A percentile compares a stretch with the other conserved stretches of the same genome.
Evolutionary conservation across 1,140 invertebrate species (phyloP).

Genomic region (Polyergus mexicanus): DNA sequence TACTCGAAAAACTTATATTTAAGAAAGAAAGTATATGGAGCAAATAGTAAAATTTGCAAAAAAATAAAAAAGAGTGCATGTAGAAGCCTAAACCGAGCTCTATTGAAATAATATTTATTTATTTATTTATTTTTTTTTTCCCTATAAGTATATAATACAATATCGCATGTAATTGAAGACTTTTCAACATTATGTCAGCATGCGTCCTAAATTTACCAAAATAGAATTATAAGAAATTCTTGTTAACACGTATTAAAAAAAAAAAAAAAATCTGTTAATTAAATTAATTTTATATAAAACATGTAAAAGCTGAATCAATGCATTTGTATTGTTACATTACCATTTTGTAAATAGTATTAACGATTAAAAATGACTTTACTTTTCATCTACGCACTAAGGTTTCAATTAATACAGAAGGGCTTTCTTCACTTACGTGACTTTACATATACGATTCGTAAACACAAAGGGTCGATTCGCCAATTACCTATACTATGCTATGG

Average conservation of each 20-base stretch:
- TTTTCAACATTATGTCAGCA: not conserved
- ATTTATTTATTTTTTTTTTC: not conserved
- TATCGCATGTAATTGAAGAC: not conserved
- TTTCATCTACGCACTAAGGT: not conserved
- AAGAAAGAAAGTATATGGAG: not conserved
- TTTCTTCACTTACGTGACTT: not conserved
- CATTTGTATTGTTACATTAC: conserved; percentile 9
- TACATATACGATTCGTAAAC: not conserved
- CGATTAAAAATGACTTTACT: not conserved
- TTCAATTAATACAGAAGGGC: conserved; percentile 10
- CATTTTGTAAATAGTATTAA: conserved; percentile 3
- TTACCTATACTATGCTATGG: not conserved
- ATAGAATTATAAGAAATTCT: not conserved
- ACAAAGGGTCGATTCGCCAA: conserved; percentile 20
- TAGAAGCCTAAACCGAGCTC: not conserved
- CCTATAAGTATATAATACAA: not conserved
- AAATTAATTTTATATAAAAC: conserved; percentile 17
- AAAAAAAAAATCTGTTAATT: not conserved
- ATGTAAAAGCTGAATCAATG: not conserved
- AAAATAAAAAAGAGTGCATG: not conserved
- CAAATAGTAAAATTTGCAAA: not conserved
- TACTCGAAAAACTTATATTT: not conserved
- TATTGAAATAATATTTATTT: not conserved
- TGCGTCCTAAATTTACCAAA: not conserved
- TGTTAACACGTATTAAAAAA: not conserved